Evolutionary conservation across 1,140 invertebrate species (phyloP).

Genomic region (Aphis craccivora): DNA sequence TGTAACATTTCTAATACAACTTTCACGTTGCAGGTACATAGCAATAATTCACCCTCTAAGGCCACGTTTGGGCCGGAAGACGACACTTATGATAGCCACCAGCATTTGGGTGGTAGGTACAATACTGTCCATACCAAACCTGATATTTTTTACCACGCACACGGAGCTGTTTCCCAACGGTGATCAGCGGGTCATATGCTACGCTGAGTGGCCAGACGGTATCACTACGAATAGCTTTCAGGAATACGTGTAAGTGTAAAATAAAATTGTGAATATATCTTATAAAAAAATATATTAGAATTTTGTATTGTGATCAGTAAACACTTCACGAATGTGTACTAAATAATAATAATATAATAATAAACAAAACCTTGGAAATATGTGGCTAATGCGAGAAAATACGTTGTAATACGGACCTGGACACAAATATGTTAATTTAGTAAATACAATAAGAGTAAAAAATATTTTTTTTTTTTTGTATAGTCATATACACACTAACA

Average conservation of each 20-base stretch:
- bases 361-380: not conserved
- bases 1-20: not conserved
- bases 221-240: conserved; percentile 72
- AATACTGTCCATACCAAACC: conserved; percentile 81
- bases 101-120: conserved; percentile 82
- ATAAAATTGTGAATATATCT: not conserved
- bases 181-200: conserved; percentile 77
- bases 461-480: too few relatives aligned
- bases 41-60: conserved; percentile 90
- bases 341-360: not conserved
- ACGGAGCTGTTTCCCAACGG: conserved; percentile 69
- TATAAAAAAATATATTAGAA: too few relatives aligned
- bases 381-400: not conserved
- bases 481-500: too few relatives aligned
- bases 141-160: conserved; percentile 77
- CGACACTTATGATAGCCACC: conserved; percentile 82
- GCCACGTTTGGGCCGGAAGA: conserved; percentile 80
- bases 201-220: conserved; percentile 82
- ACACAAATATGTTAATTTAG: too few relatives aligned
- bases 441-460: too few relatives aligned
- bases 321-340: not conserved
- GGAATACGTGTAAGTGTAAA: conserved; percentile 81
- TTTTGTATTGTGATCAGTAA: not conserved
- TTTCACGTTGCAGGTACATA: conserved; percentile 75
- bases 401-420: not conserved